Conservation (phyloP, 2,888 invertebrate genomes). For the Synanthedon formicaeformis region DNA sequence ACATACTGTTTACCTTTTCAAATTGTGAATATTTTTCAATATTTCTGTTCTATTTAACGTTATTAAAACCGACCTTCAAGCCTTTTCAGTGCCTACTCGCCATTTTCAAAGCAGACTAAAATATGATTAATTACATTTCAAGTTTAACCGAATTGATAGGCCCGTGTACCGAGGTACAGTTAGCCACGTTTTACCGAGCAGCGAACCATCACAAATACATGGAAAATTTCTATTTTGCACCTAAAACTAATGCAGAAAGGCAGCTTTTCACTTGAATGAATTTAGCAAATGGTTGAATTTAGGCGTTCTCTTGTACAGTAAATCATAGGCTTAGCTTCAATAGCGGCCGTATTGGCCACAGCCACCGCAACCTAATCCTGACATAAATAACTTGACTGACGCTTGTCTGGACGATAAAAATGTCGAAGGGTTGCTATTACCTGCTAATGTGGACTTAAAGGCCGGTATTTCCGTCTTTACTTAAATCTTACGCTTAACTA, state of each 20-base stretch:
- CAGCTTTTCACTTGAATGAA: neutral
- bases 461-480: too few species aligned
- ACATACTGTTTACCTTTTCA: too few species aligned
- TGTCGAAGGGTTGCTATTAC: constrained; percentile 3
- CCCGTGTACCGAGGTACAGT: constrained; percentile 14
- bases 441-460: too few species aligned
- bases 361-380: constrained; percentile 40
- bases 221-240: too few species aligned
- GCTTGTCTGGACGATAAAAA: constrained; percentile 36
- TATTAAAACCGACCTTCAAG: neutral
- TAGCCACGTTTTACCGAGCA: neutral
- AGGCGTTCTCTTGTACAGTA: constrained; percentile 12
- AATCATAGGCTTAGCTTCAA: constrained; percentile 51
- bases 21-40: too few species aligned
- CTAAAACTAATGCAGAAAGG: too few species aligned
- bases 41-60: neutral
- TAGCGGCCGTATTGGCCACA: constrained; percentile 41
- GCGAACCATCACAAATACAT: too few species aligned
- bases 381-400: constrained; percentile 50
- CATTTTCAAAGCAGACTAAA: constrained; percentile 33
- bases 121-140: constrained; percentile 47
- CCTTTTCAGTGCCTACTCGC: constrained; percentile 17
- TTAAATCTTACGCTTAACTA: too few species aligned
- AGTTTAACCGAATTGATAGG: constrained; percentile 45
- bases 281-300: neutral